These are phyloP conservation scores for Arrhopalites spinosus DNA, from an alignment of 2,888 invertebrate genomes.

Conservation along the genomic window DNA sequence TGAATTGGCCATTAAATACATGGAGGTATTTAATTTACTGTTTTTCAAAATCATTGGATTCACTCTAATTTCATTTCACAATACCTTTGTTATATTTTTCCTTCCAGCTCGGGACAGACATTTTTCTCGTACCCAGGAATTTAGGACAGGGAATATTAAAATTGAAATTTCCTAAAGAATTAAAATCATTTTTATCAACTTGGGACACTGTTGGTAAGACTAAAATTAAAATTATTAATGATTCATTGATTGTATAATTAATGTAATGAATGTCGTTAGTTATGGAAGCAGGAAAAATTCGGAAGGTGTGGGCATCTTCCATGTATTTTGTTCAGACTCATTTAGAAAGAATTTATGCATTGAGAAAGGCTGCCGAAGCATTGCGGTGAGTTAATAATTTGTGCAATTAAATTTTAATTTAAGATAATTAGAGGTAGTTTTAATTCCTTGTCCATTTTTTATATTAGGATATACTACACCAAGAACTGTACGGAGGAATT, in stretches of 20 bases:
- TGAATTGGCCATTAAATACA: conserved; percentile 20
- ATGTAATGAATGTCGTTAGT: no score
- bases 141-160: background rate
- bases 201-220: background rate
- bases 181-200: background rate
- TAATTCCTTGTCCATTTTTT: background rate
- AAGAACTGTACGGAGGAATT: conserved; percentile 1
- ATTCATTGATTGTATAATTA: no score
- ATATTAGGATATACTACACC: background rate
- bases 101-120: background rate
- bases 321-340: conserved; percentile 19
- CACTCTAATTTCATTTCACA: background rate
- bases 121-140: conserved; percentile 15
- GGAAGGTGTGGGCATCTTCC: conserved; percentile 11
- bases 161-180: background rate
- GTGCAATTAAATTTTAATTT: background rate
- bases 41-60: background rate
- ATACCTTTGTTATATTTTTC: background rate
- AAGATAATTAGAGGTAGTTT: background rate
- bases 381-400: background rate
- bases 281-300: background rate
- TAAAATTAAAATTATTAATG: no score
- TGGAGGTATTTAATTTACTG: background rate
- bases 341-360: background rate
- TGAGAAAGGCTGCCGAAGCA: conserved; percentile 11